phyloP scores from a whole-genome alignment of 2,797 vertebrate species.

The Myripristis jacobus region DNA sequence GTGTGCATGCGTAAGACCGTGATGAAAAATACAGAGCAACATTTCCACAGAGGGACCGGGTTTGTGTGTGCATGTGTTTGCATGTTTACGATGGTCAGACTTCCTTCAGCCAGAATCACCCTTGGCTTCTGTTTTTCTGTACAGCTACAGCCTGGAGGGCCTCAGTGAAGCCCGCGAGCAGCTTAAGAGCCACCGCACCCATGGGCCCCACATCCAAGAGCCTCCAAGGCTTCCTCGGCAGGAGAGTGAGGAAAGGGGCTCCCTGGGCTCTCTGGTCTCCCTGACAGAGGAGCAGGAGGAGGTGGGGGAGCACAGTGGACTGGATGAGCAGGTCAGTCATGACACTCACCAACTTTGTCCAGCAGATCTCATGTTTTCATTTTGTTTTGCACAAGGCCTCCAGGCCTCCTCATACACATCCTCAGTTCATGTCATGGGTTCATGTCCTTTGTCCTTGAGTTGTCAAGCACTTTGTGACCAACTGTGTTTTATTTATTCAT shows the following conservation, averaged over 20 bases:
- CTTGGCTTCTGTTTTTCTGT: constrained; percentile 62
- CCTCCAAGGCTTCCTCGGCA: constrained; percentile 73
- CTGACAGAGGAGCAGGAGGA: constrained; percentile 90
- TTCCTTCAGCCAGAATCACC: constrained; percentile 30
- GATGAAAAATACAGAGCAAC: constrained; percentile 16
- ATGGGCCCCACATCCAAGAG: constrained; percentile 75
- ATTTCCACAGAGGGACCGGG: too few species aligned
- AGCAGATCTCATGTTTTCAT: constrained; percentile 35
- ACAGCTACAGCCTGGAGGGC: constrained; percentile 96
- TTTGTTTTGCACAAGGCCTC: not conserved
- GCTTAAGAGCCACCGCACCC: constrained; percentile 76
- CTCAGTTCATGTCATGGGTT: too few species aligned
- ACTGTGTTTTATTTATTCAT: too few species aligned
- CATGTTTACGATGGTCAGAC: not conserved
- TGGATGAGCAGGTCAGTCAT: constrained; percentile 83
- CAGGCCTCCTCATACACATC: constrained; percentile 25
- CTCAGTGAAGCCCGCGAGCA: constrained; percentile 84
- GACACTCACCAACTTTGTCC: constrained; percentile 12
- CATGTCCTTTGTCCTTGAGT: too few species aligned
- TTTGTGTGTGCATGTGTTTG: constrained; percentile 7
- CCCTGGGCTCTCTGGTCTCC: constrained; percentile 89
- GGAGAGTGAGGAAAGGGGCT: constrained; percentile 86
- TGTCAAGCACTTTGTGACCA: not conserved
- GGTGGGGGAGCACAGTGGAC: constrained; percentile 80
- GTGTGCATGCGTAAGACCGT: constrained; percentile 1